Evolutionary conservation across 53 echinoderm and acorn worm genomes (phyloP).

Genomic region (Glandiceps talaboti): DNA sequence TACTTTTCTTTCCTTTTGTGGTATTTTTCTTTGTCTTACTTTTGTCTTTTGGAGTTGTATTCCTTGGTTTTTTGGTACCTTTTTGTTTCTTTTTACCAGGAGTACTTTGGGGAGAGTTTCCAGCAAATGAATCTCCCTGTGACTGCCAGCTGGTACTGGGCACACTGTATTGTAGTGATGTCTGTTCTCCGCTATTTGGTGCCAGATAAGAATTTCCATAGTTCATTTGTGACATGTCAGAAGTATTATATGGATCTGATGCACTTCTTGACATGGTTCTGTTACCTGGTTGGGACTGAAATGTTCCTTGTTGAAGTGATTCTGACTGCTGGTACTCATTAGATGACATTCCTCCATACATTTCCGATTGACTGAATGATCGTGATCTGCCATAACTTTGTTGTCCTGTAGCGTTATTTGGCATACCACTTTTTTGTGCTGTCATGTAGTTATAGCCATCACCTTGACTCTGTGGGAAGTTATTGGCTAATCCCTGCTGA

Average conservation of each 20-base stretch:
- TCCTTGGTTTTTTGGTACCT: not conserved
- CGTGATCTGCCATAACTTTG: not conserved
- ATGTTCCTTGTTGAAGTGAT: no score
- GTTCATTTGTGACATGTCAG: not conserved
- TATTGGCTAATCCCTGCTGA: not conserved
- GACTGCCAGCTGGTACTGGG: not conserved
- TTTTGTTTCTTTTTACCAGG: no score
- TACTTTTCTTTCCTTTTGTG: not conserved
- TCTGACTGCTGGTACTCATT: not conserved
- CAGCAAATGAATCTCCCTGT: not conserved
- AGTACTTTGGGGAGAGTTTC: not conserved
- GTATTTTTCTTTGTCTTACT: not conserved
- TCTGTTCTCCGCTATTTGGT: not conserved
- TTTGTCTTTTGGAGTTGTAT: not conserved
- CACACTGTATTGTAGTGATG: not conserved
- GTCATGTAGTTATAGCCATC: not conserved
- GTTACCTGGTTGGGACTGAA: not conserved
- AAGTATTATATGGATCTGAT: not conserved
- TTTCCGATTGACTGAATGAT: not conserved
- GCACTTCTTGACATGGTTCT: not conserved
- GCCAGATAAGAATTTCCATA: not conserved
- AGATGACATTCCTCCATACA: not conserved
- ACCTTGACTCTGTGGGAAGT: not conserved
- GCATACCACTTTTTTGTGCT: not conserved
- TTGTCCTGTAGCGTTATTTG: not conserved